A percentile compares a stretch with the other conserved stretches of the same genome.
Conservation (phyloP, 2,888 invertebrate species). For the Laspeyria flexula region DNA sequence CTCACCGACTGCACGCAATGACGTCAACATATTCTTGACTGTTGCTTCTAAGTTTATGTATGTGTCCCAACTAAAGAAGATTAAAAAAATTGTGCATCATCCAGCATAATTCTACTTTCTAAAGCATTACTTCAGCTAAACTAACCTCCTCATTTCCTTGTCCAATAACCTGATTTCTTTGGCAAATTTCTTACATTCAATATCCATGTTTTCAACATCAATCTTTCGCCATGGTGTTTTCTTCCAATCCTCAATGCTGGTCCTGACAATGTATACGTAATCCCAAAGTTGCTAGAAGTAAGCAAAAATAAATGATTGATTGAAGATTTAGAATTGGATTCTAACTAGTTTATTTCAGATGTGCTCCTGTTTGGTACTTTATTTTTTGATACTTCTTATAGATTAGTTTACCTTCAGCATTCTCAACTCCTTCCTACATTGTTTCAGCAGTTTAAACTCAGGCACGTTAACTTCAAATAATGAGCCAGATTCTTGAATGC, state of each 20-base stretch:
- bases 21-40: conserved; percentile 98
- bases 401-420: conserved; percentile 90
- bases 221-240: conserved; percentile 98
- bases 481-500: conserved; percentile 95
- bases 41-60: conserved; percentile 95
- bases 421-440: conserved; percentile 95
- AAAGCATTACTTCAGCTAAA: not conserved
- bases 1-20: conserved; percentile 97
- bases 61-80: conserved; percentile 91
- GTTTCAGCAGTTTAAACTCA: conserved; percentile 96
- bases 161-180: conserved; percentile 96
- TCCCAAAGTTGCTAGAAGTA: conserved; percentile 99
- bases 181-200: conserved; percentile 98
- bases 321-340: no score
- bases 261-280: conserved; percentile 95
- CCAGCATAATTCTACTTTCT: not conserved
- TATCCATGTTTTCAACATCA: conserved; percentile 99
- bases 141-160: conserved; percentile 94
- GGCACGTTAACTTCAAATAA: conserved; percentile 98
- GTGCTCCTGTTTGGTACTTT: not conserved
- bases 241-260: conserved; percentile 98
- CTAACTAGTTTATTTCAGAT: not conserved
- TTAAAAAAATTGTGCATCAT: not conserved
- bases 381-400: not conserved
- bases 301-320: no score